Conservation (phyloP, 2,797 vertebrate species). For the Siniperca scherzeri region DNA sequence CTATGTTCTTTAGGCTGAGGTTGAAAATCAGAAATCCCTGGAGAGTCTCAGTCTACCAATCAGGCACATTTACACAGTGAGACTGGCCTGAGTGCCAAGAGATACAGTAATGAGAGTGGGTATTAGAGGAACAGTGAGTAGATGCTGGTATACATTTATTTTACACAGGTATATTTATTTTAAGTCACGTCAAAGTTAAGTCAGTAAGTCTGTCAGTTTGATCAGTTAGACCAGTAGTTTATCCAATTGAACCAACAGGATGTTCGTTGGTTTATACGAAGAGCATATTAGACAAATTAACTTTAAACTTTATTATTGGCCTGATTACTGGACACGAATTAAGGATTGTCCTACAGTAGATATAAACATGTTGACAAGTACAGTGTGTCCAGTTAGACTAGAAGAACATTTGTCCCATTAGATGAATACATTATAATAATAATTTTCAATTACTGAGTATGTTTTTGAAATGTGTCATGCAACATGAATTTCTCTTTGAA, state of each 20-base stretch:
- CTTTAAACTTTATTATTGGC: neutral
- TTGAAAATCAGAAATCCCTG: constrained; percentile 67
- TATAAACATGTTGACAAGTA: constrained; percentile 26
- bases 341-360: neutral
- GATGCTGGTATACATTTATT: neutral
- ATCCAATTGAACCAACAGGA: neutral
- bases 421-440: constrained; percentile 12
- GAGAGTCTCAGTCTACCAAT: constrained; percentile 62
- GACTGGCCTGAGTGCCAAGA: constrained; percentile 49
- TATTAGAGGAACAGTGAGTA: neutral
- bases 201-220: neutral
- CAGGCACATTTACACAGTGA: constrained; percentile 52
- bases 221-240: neutral
- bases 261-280: neutral
- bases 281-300: neutral
- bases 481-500: constrained; percentile 15
- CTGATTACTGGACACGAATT: neutral
- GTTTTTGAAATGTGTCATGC: neutral
- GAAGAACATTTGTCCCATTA: neutral
- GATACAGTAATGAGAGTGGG: constrained; percentile 23
- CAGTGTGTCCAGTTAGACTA: neutral
- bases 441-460: constrained; percentile 4
- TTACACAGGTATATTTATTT: constrained; percentile 14
- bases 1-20: constrained; percentile 69
- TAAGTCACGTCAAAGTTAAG: neutral